Base-by-base conservation (phyloP, 2,888 invertebrate genomes). In the Caenorhabditis macrosperma region DNA sequence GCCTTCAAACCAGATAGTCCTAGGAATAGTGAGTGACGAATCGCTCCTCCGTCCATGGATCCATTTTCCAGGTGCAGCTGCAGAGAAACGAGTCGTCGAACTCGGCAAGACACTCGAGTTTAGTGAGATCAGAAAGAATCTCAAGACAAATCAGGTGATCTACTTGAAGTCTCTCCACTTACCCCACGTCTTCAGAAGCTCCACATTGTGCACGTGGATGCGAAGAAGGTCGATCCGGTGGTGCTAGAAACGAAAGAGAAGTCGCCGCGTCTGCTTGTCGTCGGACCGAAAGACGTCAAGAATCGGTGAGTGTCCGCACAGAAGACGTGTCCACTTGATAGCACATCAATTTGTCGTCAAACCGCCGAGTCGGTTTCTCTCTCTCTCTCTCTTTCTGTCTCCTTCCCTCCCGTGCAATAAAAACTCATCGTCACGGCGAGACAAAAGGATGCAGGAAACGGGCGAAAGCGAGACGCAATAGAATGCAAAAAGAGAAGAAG, bases 241-340 rank as follows among this genome's bases (percentile, higher is more conserved):
- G 55, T 85, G 9, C 57, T 85, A 54, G 82, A 81, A 54, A 84
- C 84, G 41, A 82, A 81, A 52, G 82, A 84, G 48, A 69, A 81
- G 64, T 24, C 50, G 46, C 57, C 78, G 12, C 66, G 79, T 41
- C 81, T 85, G 54, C 77, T 85, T 64, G 78, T 85, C 63, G 84
- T 83, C 55, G 83, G 84, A 33, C 85, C 85, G n/a, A 81, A 82
- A 64, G 85, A 85, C 74, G 75, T 85, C 75, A 85, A 85, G 63
- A 61, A 75, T 44, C 78, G 82, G 85, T 85, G 59, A 60, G 79
- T 69, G 24, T 64, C 22, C 22, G n/a, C 22, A 2, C 17, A 38
- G 38, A 38, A 15, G 38, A 15, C 38, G 22, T 59, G 48, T 55
- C 54, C 41, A 44, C 68, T 60, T 66, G 72, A 61, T 72, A 60